These are phyloP conservation scores for Fregata magnificens DNA, from an alignment of 2,113 vertebrate species.

Conservation along the genomic window DNA sequence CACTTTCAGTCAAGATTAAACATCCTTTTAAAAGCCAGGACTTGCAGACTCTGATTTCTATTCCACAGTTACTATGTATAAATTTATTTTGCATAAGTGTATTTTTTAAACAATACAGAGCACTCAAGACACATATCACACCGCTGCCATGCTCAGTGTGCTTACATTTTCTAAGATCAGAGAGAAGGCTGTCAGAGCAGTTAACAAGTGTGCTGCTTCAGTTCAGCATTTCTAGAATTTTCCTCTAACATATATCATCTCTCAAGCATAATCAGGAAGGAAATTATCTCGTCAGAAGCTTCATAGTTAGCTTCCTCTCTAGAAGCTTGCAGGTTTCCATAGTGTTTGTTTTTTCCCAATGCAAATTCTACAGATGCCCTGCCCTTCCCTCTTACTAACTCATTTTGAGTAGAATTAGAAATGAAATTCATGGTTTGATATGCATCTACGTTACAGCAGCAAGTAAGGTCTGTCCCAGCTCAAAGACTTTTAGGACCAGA, in stretches of 20 bases:
- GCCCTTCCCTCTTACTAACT: neutral
- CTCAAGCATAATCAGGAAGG: constrained; percentile 3
- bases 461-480: neutral
- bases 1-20: neutral
- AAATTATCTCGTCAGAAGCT: constrained; percentile 27
- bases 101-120: neutral
- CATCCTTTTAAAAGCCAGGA: neutral
- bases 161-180: constrained; percentile 15
- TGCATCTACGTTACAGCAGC: neutral
- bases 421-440: neutral
- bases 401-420: neutral
- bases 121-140: neutral
- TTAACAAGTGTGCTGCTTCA: neutral
- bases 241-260: neutral
- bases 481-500: neutral
- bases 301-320: neutral
- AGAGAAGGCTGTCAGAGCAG: neutral
- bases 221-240: neutral
- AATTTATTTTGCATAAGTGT: neutral
- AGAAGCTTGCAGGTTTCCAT: neutral
- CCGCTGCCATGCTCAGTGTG: neutral
- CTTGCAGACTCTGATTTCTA: neutral
- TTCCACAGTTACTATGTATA: neutral
- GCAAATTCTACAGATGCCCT: neutral
- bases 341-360: neutral